Conservation (phyloP, 2,113 vertebrate genomes). For the Pelusios castaneus region DNA sequence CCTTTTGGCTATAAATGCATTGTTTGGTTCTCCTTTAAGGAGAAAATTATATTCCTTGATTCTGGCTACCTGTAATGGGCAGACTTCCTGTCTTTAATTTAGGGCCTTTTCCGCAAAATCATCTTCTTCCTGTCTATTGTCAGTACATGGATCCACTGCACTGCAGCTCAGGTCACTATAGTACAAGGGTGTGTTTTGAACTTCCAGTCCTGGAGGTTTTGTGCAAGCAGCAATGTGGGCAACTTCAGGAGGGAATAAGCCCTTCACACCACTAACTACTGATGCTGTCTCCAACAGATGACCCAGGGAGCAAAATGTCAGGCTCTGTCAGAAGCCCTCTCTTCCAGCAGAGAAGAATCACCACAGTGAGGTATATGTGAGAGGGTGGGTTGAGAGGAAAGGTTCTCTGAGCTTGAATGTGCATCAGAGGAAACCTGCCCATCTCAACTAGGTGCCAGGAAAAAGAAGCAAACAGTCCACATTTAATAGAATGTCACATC, state of each 20-base stretch:
- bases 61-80: fast-evolving
- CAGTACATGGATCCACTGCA: neutral
- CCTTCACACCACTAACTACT: neutral
- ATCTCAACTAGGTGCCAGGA: neutral
- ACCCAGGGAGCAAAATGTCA: neutral
- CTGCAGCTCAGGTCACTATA: fast-evolving
- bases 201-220: neutral
- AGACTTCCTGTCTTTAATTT: neutral
- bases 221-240: neutral
- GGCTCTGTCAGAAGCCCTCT: neutral
- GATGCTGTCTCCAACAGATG: neutral
- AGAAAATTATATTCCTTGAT: neutral
- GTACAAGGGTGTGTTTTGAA: neutral
- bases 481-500: neutral
- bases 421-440: neutral
- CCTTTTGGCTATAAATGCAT: neutral
- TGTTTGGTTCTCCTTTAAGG: neutral
- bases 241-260: neutral
- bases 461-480: neutral
- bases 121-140: constrained; percentile 1
- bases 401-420: neutral
- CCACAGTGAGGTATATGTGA: fast-evolving
- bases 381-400: neutral
- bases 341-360: neutral
- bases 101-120: neutral